Conservation (phyloP, 2,888 invertebrate species). For the Leucophenga montana region DNA sequence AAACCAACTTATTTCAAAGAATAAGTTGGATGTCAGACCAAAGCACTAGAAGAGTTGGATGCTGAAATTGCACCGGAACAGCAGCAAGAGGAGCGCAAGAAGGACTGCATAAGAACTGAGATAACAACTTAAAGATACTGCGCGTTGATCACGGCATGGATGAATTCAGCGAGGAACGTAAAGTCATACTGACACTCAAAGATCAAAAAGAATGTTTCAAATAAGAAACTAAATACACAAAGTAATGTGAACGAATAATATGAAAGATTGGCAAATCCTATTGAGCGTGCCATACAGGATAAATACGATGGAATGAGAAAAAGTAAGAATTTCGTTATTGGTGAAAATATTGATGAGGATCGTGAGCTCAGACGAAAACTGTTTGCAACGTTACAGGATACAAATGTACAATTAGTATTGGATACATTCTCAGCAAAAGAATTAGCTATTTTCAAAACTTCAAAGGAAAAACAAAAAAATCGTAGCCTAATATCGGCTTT, state of each 20-base stretch:
- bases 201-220: conserved; percentile 90
- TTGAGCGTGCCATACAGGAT: conserved; percentile 81
- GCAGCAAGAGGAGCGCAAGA: conserved; percentile 77
- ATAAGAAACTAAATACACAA: conserved; percentile 85
- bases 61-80: conserved; percentile 93
- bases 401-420: conserved; percentile 82
- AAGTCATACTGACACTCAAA: conserved; percentile 92
- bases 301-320: conserved; percentile 83
- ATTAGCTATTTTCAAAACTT: conserved; percentile 82
- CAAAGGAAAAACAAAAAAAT: conserved; percentile 85
- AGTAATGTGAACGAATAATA: conserved; percentile 86
- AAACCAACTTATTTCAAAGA: no score
- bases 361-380: conserved; percentile 74
- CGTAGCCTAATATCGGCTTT: no score
- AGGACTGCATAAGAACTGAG: conserved; percentile 82
- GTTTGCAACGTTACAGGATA: conserved; percentile 79
- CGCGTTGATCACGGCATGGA: conserved; percentile 88
- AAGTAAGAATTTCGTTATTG: conserved; percentile 83
- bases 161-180: conserved; percentile 83
- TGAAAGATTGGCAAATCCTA: conserved; percentile 80
- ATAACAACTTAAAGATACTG: conserved; percentile 84
- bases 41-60: conserved; percentile 95
- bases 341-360: conserved; percentile 77
- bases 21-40: conserved; percentile 81
- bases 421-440: conserved; percentile 85